phyloP scores from a whole-genome alignment of 2,113 vertebrate genomes.

The Peromyscus californicus region DNA sequence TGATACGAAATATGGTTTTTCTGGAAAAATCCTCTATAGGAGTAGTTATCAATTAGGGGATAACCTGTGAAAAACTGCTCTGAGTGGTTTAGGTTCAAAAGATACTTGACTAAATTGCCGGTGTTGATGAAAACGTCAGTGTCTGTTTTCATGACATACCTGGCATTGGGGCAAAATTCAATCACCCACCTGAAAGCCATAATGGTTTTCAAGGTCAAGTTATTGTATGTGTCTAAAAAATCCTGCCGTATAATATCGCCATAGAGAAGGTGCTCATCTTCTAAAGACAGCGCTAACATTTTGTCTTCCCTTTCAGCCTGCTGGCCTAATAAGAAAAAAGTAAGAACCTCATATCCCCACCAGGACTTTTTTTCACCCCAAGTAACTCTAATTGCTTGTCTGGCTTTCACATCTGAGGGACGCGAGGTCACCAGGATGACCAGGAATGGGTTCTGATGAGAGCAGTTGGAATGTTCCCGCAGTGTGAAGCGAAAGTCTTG shows the following conservation, averaged over 20 bases:
- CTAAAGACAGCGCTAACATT: constrained; percentile 64
- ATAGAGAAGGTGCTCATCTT: constrained; percentile 85
- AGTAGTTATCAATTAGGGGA: constrained; percentile 75
- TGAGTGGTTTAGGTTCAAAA: constrained; percentile 83
- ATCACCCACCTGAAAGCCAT: constrained; percentile 87
- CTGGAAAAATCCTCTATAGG: constrained; percentile 76
- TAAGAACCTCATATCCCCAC: constrained; percentile 84
- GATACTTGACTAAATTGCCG: constrained; percentile 85
- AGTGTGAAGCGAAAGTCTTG: constrained; percentile 79
- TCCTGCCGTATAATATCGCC: constrained; percentile 87
- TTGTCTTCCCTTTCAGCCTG: not conserved
- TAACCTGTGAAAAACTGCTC: constrained; percentile 86
- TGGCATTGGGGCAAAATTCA: constrained; percentile 84
- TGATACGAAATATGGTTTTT: constrained; percentile 81
- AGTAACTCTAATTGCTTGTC: constrained; percentile 84
- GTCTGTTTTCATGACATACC: constrained; percentile 87
- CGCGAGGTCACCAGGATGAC: constrained; percentile 87
- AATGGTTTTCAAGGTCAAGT: constrained; percentile 89
- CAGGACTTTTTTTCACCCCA: constrained; percentile 84
- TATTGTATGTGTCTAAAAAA: constrained; percentile 85
- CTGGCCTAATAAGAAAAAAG: constrained; percentile 85
- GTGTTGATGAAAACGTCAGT: constrained; percentile 86
- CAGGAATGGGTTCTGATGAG: constrained; percentile 77
- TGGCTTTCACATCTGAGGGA: constrained; percentile 74
- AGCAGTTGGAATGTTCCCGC: constrained; percentile 74